Conservation (phyloP, 2,113 vertebrate genomes). For the Ciconia maguari region DNA sequence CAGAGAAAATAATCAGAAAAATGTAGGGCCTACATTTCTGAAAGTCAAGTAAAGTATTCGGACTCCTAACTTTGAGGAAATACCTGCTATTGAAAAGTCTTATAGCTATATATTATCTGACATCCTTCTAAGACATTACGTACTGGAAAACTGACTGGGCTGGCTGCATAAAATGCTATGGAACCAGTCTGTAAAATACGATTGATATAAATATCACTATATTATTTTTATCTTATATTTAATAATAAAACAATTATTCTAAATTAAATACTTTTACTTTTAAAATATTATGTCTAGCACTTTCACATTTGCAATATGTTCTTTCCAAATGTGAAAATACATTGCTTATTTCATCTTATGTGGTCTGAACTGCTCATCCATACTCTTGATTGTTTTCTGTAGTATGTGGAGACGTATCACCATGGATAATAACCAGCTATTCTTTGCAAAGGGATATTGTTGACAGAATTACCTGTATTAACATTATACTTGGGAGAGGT, state of each 20-base stretch:
- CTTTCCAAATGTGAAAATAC: not conserved
- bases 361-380: not conserved
- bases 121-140: not conserved
- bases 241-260: not conserved
- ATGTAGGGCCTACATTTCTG: not conserved
- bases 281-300: not conserved
- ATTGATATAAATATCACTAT: not conserved
- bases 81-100: not conserved
- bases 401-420: not conserved
- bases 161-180: not conserved
- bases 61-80: not conserved
- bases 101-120: not conserved
- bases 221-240: not conserved
- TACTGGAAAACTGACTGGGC: not conserved
- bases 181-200: not conserved
- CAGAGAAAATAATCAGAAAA: not conserved
- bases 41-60: not conserved
- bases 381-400: not conserved
- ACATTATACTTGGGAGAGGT: not conserved
- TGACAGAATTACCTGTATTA: not conserved
- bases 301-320: not conserved
- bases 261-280: not conserved
- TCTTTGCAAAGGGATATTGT: not conserved
- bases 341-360: not conserved
- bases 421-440: not conserved